phyloP scores from a whole-genome alignment of 2,113 vertebrate species.

The Sialia sialis region DNA sequence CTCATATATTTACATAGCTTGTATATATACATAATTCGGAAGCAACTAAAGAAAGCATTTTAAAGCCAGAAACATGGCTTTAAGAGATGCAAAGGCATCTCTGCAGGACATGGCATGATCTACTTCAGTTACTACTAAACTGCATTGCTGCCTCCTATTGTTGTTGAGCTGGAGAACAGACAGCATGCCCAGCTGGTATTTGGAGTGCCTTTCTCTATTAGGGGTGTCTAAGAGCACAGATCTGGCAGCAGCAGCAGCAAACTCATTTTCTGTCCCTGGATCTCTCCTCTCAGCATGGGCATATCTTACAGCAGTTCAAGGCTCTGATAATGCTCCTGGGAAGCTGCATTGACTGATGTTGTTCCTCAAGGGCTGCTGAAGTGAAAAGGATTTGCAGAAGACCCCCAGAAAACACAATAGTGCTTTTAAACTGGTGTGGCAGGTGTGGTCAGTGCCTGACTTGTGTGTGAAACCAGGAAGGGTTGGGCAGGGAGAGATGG shows the following conservation, averaged over 20 bases:
- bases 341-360: not conserved
- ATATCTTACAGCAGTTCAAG: not conserved
- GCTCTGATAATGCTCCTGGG: not conserved
- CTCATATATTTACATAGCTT: not conserved
- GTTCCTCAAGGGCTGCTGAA: not conserved
- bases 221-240: not conserved
- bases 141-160: not conserved
- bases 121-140: not conserved
- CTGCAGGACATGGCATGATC: not conserved
- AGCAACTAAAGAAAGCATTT: not conserved
- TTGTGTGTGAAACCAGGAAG: not conserved
- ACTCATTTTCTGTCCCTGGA: not conserved
- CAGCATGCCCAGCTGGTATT: not conserved
- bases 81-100: not conserved
- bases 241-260: not conserved
- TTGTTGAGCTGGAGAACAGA: not conserved
- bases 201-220: not conserved
- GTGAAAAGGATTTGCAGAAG: not conserved
- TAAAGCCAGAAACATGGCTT: not conserved
- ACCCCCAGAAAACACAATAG: not conserved
- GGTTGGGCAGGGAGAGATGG: not conserved
- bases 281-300: not conserved
- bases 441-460: not conserved
- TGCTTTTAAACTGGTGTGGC: not conserved
- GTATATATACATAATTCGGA: not conserved